These are phyloP conservation scores for Amblyteles armatorius DNA, from an alignment of 2,888 invertebrate genomes.

Conservation along the genomic window DNA sequence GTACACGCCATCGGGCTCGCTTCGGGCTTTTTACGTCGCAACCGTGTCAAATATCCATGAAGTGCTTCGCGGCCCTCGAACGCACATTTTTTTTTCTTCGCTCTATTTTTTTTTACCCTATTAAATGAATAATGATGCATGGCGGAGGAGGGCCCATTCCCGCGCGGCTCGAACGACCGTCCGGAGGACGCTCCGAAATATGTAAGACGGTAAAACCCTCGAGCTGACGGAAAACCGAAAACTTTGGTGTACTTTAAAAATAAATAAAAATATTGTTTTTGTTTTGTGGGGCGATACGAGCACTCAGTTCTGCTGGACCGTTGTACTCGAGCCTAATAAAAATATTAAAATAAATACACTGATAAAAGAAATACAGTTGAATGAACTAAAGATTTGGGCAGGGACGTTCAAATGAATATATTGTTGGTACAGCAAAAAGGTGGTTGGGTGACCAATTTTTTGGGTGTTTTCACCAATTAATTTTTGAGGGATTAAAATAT, in stretches of 20 bases:
- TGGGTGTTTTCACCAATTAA: too few species aligned
- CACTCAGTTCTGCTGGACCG: too few species aligned
- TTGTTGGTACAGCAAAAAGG: too few species aligned
- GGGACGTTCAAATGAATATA: too few species aligned
- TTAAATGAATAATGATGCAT: conserved; percentile 58
- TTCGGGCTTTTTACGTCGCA: conserved; percentile 41
- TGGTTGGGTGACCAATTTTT: too few species aligned
- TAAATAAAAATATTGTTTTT: too few species aligned
- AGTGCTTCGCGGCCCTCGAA: conserved; percentile 45
- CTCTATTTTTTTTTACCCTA: background rate
- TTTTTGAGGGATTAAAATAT: too few species aligned
- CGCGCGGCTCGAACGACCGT: conserved; percentile 4
- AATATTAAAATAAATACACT: too few species aligned
- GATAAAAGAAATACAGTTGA: too few species aligned
- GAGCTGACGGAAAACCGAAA: conserved; percentile 27
- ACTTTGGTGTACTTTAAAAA: conserved; percentile 1
- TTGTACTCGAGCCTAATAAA: too few species aligned
- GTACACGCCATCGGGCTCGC: conserved; percentile 19
- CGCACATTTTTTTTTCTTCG: conserved; percentile 57
- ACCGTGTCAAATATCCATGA: conserved; percentile 65
- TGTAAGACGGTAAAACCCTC: conserved; percentile 41
- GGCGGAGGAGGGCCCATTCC: conserved; percentile 15
- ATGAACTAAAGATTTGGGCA: too few species aligned
- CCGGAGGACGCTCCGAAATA: conserved; percentile 39
- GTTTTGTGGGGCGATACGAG: too few species aligned